Conservation (phyloP, 2,113 vertebrate genomes). For the Hirundichthys speculiger region DNA sequence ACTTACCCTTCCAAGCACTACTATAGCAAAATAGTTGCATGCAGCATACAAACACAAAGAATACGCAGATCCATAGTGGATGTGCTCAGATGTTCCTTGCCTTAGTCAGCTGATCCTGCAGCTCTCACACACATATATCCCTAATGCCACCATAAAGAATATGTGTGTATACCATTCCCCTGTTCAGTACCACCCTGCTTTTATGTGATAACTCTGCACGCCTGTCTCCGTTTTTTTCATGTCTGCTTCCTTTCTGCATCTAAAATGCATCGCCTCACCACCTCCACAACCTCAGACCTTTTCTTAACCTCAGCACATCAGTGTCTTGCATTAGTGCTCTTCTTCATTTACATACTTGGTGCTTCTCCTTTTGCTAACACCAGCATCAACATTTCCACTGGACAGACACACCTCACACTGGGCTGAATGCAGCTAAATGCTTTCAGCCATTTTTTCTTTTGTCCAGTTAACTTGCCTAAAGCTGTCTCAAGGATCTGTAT, state of each 20-base stretch:
- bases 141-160: slow-evolving; percentile 1
- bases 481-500: slow-evolving; percentile 40
- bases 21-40: slow-evolving; percentile 25
- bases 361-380: slow-evolving; percentile 7
- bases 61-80: neutral
- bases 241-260: too few relatives aligned
- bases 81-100: neutral
- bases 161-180: neutral
- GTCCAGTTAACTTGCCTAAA: slow-evolving; percentile 45
- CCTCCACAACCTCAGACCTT: slow-evolving; percentile 3
- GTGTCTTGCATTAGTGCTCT: slow-evolving; percentile 10
- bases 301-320: slow-evolving; percentile 21
- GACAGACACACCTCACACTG: neutral
- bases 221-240: neutral
- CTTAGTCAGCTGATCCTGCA: neutral
- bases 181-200: too few relatives aligned
- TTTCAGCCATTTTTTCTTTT: slow-evolving; percentile 19
- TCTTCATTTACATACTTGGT: slow-evolving; percentile 11
- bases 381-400: slow-evolving; percentile 16
- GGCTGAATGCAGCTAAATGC: slow-evolving; percentile 1
- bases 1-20: slow-evolving; percentile 71
- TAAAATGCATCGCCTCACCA: neutral
- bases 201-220: neutral
- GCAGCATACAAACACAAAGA: neutral
- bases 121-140: neutral